Conservation (phyloP, 2,113 vertebrate genomes). For the Physeter macrocephalus region DNA sequence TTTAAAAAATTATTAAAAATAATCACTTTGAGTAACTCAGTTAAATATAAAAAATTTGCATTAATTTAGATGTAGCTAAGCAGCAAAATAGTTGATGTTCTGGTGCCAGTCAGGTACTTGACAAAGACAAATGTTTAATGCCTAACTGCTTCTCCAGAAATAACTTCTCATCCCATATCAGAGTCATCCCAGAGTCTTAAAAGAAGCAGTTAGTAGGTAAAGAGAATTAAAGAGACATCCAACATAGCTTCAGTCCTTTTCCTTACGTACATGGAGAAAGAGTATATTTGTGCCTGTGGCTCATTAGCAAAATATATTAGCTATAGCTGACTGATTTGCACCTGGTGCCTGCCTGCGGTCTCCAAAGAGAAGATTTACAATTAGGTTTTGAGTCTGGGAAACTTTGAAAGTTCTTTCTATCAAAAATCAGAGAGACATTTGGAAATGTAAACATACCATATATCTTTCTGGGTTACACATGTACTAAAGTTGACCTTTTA, state of each 20-base stretch:
- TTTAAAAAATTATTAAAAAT: neutral
- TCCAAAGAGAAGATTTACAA: conserved; percentile 58
- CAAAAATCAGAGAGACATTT: conserved; percentile 1
- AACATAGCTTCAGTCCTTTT: conserved; percentile 9
- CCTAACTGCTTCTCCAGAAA: neutral
- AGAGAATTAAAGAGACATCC: neutral
- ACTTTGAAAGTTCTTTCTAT: neutral
- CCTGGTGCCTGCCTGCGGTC: conserved; percentile 29
- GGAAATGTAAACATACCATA: neutral
- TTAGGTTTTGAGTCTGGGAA: conserved; percentile 39
- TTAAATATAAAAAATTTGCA: neutral
- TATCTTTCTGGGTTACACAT: conserved; percentile 14
- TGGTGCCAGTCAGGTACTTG: neutral
- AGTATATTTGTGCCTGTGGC: conserved; percentile 30
- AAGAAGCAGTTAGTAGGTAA: neutral
- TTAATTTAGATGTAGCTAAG: neutral
- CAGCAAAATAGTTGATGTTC: conserved; percentile 26
- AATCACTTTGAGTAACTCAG: neutral
- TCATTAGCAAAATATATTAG: conserved; percentile 67
- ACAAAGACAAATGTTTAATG: neutral
- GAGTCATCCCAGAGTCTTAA: neutral
- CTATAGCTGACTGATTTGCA: conserved; percentile 65
- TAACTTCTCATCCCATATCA: neutral
- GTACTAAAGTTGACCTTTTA: neutral
- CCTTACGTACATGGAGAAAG: neutral